Evolutionary conservation across 2,113 vertebrate genomes (phyloP).

Genomic region (Oryzias woworae): DNA sequence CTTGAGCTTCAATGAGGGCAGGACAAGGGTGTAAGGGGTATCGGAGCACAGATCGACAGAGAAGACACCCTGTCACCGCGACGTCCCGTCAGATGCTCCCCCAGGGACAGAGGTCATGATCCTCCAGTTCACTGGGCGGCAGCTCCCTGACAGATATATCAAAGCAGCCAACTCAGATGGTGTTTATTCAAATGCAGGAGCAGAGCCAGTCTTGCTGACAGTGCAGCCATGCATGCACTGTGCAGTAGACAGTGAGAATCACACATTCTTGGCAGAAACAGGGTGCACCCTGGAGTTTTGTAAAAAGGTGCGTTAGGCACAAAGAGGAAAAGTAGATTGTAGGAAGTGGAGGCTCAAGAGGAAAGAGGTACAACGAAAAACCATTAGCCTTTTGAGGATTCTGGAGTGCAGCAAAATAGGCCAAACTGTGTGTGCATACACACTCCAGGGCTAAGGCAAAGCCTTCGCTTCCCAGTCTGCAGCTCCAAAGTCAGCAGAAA

Average conservation of each 20-base stretch:
- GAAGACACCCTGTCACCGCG: constrained; percentile 66
- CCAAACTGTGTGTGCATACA: constrained; percentile 11
- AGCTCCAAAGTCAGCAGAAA: constrained; percentile 65
- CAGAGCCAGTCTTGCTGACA: constrained; percentile 58
- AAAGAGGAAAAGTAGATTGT: constrained; percentile 1
- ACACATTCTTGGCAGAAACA: constrained; percentile 7
- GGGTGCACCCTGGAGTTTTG: constrained; percentile 1
- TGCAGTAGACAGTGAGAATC: constrained; percentile 26
- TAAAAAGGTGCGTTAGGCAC: background rate
- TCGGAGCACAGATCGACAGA: constrained; percentile 51
- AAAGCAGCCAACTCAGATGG: constrained; percentile 66
- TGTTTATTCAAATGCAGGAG: constrained; percentile 74
- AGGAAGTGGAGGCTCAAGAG: background rate
- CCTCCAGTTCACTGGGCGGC: constrained; percentile 54
- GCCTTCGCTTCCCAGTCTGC: constrained; percentile 17
- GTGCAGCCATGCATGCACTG: constrained; percentile 62
- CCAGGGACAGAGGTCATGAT: constrained; percentile 61
- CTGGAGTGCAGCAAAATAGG: constrained; percentile 14
- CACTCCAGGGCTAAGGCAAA: constrained; percentile 1
- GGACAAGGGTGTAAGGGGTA: constrained; percentile 42
- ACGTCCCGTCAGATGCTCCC: constrained; percentile 44
- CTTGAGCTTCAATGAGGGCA: constrained; percentile 17
- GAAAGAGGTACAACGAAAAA: constrained; percentile 2
- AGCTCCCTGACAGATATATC: constrained; percentile 69
- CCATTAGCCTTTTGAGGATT: constrained; percentile 1